phyloP scores from a whole-genome alignment of 2,888 invertebrate species.

The Protula sp. region DNA sequence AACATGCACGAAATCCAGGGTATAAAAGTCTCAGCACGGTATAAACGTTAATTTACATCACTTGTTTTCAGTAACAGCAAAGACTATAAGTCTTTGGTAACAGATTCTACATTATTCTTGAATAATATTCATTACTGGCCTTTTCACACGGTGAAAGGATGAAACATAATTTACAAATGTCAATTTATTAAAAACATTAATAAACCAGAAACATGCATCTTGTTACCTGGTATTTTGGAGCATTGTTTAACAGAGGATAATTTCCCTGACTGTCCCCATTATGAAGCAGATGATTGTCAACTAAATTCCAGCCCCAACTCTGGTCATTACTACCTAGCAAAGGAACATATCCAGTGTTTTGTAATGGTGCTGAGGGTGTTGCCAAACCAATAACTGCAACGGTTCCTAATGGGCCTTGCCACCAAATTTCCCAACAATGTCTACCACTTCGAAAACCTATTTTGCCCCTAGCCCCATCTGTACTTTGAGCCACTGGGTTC shows the following conservation, averaged over 20 bases:
- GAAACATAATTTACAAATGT: too few relatives aligned
- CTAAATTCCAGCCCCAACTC: constrained; percentile 99
- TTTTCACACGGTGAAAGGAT: too few relatives aligned
- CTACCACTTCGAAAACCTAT: constrained; percentile 78
- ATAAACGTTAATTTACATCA: too few relatives aligned
- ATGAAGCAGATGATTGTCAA: constrained; percentile 92
- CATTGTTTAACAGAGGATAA: constrained; percentile 89
- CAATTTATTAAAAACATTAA: too few relatives aligned
- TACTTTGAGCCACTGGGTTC: constrained; percentile 97
- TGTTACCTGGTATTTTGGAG: constrained; percentile 97
- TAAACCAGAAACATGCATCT: too few relatives aligned
- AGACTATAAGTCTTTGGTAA: too few relatives aligned
- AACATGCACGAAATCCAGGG: too few relatives aligned
- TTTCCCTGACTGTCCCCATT: constrained; percentile 92
- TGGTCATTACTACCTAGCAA: constrained; percentile 91
- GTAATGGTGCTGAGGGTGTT: constrained; percentile 75
- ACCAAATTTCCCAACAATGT: constrained; percentile 96
- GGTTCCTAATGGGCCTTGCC: constrained; percentile 97
- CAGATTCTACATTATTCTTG: too few relatives aligned
- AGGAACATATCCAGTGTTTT: constrained; percentile 92
- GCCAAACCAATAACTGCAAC: constrained; percentile 81
- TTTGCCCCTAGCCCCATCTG: constrained; percentile 86
- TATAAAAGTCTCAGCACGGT: too few relatives aligned
- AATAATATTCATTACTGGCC: too few relatives aligned
- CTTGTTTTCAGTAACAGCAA: too few relatives aligned